Evolutionary conservation across 2,888 invertebrate genomes (phyloP), one percentile per base, ranked within the genome.

Genomic region (Suillia variegata): DNA sequence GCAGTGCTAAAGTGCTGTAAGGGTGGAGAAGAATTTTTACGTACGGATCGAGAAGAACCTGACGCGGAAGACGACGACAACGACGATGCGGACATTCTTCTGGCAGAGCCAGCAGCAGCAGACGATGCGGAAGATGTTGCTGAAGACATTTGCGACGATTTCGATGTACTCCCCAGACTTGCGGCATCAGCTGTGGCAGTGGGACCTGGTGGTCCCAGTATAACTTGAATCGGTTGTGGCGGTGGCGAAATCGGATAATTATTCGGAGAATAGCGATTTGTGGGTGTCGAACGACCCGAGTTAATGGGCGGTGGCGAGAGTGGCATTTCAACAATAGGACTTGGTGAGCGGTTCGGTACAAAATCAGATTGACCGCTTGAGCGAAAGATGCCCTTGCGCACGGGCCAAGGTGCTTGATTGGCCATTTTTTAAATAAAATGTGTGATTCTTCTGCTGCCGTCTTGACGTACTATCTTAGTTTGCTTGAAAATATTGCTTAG

Each of bases 371-470:
- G 82, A 2, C 79, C 82, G 63, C 73, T 80, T 64, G 83, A 83
- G 45, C 84, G 84, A 66, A 84, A 84, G 62, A 84, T 81, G 56
- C 86, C 87, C 72, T 87, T 88, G 73, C 85, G 86, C 70, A 91
- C 87, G 66, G 90, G 88, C 91, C 91, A 91, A 79, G 90, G 91
- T 72, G 87, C 89, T 79, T 88, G 87, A 75, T 85, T 85, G 75
- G 85, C 85, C 79, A 79, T 77, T 24, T 45, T 64, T 26, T 17
- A n/a, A n/a, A n/a, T n/a, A n/a, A n/a, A n/a, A n/a, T n/a, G n/a
- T n/a, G n/a, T n/a, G n/a, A 6, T 31, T 31, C 6, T 31, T 31
- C 31, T 31, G 31, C 12, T 31, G 31, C 12, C 12, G 31, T 31
- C 12, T 31, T 8, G 6, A 31, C 31, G 31, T 31, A n/a, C n/a